Conservation (phyloP, 2,888 invertebrate species). For the Drosophila neotestacea region DNA sequence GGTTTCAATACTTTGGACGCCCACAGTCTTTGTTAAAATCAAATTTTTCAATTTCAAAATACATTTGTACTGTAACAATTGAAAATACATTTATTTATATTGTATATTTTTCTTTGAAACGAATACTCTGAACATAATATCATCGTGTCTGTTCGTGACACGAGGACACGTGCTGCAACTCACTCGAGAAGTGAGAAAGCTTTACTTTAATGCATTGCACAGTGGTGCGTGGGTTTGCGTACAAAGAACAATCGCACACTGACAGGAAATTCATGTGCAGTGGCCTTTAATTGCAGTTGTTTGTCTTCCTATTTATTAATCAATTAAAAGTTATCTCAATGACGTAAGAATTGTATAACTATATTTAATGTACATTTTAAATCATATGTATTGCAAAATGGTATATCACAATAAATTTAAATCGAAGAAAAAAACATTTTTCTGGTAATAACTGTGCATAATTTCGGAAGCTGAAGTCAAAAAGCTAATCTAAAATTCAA, state of each 20-base stretch:
- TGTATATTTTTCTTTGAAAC: too few species aligned
- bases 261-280: slow-evolving; percentile 38
- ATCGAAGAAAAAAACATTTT: too few species aligned
- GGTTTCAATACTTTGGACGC: too few species aligned
- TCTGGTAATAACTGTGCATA: background rate
- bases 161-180: background rate
- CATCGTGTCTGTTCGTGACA: slow-evolving; percentile 4
- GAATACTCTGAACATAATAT: background rate
- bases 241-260: slow-evolving; percentile 19
- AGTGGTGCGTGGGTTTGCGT: slow-evolving; percentile 49
- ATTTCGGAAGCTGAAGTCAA: slow-evolving; percentile 45
- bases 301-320: slow-evolving; percentile 24
- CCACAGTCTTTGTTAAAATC: too few species aligned
- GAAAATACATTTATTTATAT: too few species aligned
- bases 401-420: too few species aligned
- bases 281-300: slow-evolving; percentile 38
- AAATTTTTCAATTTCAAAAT: too few species aligned
- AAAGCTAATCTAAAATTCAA: slow-evolving; percentile 37
- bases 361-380: background rate
- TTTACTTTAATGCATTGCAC: slow-evolving; percentile 36
- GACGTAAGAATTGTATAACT: background rate
- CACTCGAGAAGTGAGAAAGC: background rate
- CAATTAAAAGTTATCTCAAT: slow-evolving; percentile 27
- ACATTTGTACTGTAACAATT: too few species aligned
- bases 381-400: too few species aligned